Evolutionary conservation across 92 coral and sea anemone species (phyloP), one percentile per base, ranked within the genome.

Genomic region (Ricordea florida): DNA sequence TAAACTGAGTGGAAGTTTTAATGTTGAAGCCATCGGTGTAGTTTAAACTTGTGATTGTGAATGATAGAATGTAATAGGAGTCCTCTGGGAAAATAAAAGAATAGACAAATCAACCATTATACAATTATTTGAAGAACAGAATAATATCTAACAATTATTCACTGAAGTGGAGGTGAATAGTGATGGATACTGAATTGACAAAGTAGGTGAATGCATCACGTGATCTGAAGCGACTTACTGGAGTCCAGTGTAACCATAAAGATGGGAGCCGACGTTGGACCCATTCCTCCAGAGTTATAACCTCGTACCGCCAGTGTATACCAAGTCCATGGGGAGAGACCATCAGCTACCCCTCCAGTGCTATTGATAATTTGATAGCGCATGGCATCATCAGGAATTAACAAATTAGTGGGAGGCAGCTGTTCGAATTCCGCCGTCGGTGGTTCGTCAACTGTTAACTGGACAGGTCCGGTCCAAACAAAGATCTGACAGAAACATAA

Each of bases 11-110:
- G 5, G 93, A 79, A 6, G 43, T 52, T 62, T 62, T 71, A 40
- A 68, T 65, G 35, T 45, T 60, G 60, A 77, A 83, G 14, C 87
- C 88, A 21, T 78, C 60, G 14, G 85, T 87, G 73, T 62, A 91
- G 9, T 14, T 52, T 74, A 83, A 81, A 47, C 60, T 91, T 41
- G 47, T 40, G 34, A 91, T 71, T 43, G 42, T 74, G 24, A 87
- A 10, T 23, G 82, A 65, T 44, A 91, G 57, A 26, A 83, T 58
- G 63, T 68, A 91, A 21, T 80, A 87, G 9, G 78, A 74, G 53
- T 83, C 85, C 53, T 58, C 97, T 91, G 64, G 13, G 26, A 75
- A 66, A 57, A 30, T 11, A 65, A 46, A 14, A 1, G 10, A n/a
- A 11, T 30, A 17, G 40, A 18, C 49, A 3, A 22, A 20, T 64